These are phyloP conservation scores for Hyles euphorbiae DNA, from an alignment of 1,140 invertebrate genomes.

Conservation along the genomic window DNA sequence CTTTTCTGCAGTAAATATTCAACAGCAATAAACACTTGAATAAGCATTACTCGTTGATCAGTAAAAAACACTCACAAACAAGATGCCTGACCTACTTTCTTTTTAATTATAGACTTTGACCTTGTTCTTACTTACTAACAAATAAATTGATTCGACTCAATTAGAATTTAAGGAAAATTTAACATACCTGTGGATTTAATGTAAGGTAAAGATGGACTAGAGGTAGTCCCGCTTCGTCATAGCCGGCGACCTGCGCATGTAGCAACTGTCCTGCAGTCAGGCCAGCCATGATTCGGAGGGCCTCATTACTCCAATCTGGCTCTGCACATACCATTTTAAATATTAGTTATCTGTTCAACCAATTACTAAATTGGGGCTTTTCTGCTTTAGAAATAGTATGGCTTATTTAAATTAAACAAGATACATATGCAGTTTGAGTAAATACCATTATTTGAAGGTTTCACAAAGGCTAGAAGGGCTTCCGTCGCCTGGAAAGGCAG, in stretches of 20 bases:
- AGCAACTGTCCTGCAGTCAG: conserved; percentile 87
- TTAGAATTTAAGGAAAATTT: not conserved
- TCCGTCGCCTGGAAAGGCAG: conserved; percentile 98
- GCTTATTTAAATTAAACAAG: too few relatives aligned
- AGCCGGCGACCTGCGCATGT: conserved; percentile 91
- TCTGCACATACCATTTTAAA: conserved; percentile 37
- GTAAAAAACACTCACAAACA: too few relatives aligned
- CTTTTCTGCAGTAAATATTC: too few relatives aligned
- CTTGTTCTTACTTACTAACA: too few relatives aligned
- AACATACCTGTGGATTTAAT: conserved; percentile 79
- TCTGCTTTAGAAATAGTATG: not conserved
- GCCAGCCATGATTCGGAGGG: conserved; percentile 83
- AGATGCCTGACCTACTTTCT: too few relatives aligned
- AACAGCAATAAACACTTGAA: too few relatives aligned
- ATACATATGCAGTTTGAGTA: not conserved
- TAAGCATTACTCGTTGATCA: too few relatives aligned
- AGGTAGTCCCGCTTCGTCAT: conserved; percentile 85
- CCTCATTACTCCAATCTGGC: conserved; percentile 83
- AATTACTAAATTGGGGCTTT: too few relatives aligned
- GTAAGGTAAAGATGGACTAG: conserved; percentile 87
- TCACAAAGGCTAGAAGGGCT: conserved; percentile 92
- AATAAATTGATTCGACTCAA: too few relatives aligned
- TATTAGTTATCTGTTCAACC: too few relatives aligned
- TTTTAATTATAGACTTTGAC: too few relatives aligned
- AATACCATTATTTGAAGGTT: conserved; percentile 83